Evolutionary conservation across 2,113 vertebrate species (phyloP), one percentile per base, ranked within the genome.

Genomic region (Leptosomus discolor): DNA sequence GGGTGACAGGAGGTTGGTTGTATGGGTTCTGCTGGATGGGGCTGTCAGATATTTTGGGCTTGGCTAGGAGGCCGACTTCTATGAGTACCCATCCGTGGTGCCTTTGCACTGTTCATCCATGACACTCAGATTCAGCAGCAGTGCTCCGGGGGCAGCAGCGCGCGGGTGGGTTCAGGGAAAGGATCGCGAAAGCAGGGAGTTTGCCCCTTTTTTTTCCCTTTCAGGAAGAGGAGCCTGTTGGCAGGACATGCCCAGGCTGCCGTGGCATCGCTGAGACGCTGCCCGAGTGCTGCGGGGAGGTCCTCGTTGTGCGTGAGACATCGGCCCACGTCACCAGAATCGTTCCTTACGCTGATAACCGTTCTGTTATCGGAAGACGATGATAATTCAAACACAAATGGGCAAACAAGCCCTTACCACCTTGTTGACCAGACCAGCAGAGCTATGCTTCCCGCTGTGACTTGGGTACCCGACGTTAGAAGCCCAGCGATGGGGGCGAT

Each of bases 1-100:
- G 8, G 22, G 8, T 53, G 26, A 45, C 76, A 41, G 54, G 2
- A 5, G 32, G 11, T 11, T n/a, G 32, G n/a, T n/a, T 24, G 14
- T 8, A 27, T 13, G 58, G 36, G 6, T 63, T 67, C 3, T 54
- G 24, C 65, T 63, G 56, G 41, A 15, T 24, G 46, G 41, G 10
- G 26, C 54, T 85, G 81, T 54, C 21, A 34, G 3, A 36, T 70
- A 8, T 23, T 75, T 17, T 4, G 78, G 61, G 34, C 73, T 61
- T 37, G 80, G 20, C 36, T 54, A 21, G 16, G 32, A 78, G n/a
- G 12, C 10, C 48, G 77, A 11, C 20, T n/a, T 53, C n/a, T n/a
- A n/a, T n/a, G n/a, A n/a, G n/a, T 43, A 8, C 8, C 43, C 22
- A 4, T 2, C 24, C 20, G 0, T 7, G 21, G 9, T 46, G 43